These are phyloP conservation scores for Trichosurus vulpecula DNA, from an alignment of 2,797 vertebrate genomes.

Conservation along the genomic window DNA sequence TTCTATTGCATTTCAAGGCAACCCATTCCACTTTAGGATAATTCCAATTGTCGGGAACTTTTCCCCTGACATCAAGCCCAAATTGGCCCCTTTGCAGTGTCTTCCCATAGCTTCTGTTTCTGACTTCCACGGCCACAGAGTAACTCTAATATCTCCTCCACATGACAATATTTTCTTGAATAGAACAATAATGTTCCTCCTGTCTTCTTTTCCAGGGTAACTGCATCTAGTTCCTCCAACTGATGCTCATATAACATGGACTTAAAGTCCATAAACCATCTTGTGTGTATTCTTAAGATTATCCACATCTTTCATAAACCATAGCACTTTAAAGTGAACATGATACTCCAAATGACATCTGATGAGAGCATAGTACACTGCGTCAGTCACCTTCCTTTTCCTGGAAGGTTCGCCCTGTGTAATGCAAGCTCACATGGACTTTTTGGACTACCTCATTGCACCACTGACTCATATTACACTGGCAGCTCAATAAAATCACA, in stretches of 20 bases:
- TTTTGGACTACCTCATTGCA: neutral
- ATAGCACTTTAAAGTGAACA: neutral
- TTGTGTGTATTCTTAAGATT: neutral
- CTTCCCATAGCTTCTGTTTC: neutral
- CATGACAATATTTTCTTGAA: neutral
- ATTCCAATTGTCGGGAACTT: neutral
- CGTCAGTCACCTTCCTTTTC: neutral
- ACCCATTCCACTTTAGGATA: neutral
- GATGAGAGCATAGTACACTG: neutral
- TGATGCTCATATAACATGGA: neutral
- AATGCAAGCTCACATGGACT: neutral
- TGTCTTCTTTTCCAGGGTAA: neutral
- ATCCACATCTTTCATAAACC: neutral
- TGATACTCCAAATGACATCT: neutral
- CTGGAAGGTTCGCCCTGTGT: neutral
- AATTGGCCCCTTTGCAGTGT: neutral
- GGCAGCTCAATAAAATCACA: neutral
- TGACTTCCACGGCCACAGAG: neutral
- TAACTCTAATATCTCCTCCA: neutral
- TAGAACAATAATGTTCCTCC: neutral
- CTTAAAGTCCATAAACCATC: neutral
- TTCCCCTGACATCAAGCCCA: neutral
- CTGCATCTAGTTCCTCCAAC: neutral
- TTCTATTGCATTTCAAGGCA: neutral
- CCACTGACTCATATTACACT: neutral